Conservation (phyloP, 2,888 invertebrate genomes). For the Polyommatus iphigenia region DNA sequence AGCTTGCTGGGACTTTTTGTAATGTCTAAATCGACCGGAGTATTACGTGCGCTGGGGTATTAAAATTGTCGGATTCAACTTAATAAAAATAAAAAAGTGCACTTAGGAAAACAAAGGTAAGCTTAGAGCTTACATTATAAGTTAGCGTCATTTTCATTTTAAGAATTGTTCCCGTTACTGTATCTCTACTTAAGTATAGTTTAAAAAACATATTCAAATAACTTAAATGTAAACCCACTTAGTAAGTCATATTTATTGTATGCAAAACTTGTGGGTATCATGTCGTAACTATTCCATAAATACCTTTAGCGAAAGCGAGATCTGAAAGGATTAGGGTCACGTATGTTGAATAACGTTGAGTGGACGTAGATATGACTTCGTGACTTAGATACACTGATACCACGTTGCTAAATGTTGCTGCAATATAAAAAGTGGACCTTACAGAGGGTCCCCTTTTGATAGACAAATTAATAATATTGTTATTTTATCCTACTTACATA, state of each 20-base stretch:
- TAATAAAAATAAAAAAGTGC: too few species aligned
- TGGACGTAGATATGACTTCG: constrained; percentile 65
- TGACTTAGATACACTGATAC: constrained; percentile 57
- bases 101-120: too few species aligned
- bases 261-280: constrained; percentile 20
- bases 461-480: neutral
- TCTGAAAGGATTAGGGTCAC: constrained; percentile 66
- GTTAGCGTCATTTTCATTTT: neutral
- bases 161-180: neutral
- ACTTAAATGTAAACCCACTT: neutral
- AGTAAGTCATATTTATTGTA: neutral
- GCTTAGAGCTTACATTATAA: neutral
- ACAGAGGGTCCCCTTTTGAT: too few species aligned
- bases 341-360: constrained; percentile 67
- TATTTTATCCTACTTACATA: too few species aligned
- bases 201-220: neutral
- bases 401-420: constrained; percentile 40
- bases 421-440: constrained; percentile 30
- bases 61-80: too few species aligned
- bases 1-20: too few species aligned
- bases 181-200: neutral
- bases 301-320: constrained; percentile 50
- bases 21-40: too few species aligned
- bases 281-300: constrained; percentile 44
- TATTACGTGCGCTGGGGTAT: too few species aligned